Percentiles rank a stretch among this genome's conserved stretches.
Evolutionary conservation across 2,113 vertebrate species (phyloP).

Genomic region (Accipiter cooperii): DNA sequence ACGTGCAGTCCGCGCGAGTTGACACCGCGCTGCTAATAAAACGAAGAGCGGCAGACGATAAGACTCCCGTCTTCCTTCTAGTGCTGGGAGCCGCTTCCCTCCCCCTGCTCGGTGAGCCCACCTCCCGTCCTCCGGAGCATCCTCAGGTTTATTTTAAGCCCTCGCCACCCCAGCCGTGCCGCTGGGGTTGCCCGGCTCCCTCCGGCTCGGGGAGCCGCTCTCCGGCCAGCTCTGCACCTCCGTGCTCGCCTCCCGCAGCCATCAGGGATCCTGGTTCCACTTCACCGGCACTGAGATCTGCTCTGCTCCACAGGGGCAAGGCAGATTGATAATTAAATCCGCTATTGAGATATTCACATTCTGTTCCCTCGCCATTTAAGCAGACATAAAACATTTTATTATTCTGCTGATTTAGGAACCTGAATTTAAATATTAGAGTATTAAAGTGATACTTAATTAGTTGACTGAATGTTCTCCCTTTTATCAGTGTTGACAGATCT

Average conservation of each 20-base stretch:
- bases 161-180: not conserved
- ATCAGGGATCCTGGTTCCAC: not conserved
- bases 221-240: not conserved
- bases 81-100: not conserved
- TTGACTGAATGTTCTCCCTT: slow-evolving; percentile 70
- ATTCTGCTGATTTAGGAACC: slow-evolving; percentile 69
- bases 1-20: too few relatives aligned
- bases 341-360: slow-evolving; percentile 47
- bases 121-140: not conserved
- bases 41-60: accelerated
- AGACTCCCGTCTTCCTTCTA: not conserved
- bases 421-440: slow-evolving; percentile 73
- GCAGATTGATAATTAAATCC: slow-evolving; percentile 54
- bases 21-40: not conserved
- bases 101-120: not conserved
- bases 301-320: not conserved
- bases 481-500: slow-evolving; percentile 73
- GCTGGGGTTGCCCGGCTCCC: not conserved
- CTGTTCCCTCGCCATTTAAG: slow-evolving; percentile 63
- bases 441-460: slow-evolving; percentile 73
- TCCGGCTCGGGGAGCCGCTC: not conserved
- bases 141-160: not conserved
- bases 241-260: not conserved
- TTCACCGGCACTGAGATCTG: not conserved
- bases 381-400: slow-evolving; percentile 70